phyloP scores from a whole-genome alignment of 2,888 invertebrate species.

The Prosopocoilus inquinatus region DNA sequence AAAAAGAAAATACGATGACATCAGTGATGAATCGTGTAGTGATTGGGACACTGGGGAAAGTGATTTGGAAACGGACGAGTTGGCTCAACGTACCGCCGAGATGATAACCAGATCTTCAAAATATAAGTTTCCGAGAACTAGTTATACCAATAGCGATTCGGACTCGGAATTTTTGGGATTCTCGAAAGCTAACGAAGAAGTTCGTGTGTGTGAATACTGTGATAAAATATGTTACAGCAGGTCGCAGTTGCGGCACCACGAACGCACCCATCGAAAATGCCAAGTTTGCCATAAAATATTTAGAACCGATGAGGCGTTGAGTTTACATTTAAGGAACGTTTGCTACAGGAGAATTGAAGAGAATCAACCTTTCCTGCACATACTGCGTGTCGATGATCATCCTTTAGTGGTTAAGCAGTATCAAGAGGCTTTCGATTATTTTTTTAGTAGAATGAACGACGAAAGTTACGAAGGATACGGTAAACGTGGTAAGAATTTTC shows the following conservation, averaged over 20 bases:
- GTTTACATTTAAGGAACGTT: constrained; percentile 11
- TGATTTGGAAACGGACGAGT: not conserved
- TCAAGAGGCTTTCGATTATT: constrained; percentile 14
- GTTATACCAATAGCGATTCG: constrained; percentile 8
- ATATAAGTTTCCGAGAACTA: constrained; percentile 8
- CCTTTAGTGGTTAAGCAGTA: constrained; percentile 7
- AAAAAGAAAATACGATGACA: constrained; percentile 1
- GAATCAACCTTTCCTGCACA: constrained; percentile 6
- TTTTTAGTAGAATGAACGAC: not conserved
- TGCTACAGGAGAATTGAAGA: constrained; percentile 14
- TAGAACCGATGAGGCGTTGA: constrained; percentile 12
- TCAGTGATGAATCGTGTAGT: constrained; percentile 10
- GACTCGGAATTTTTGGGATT: constrained; percentile 13
- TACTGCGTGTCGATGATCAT: constrained; percentile 14
- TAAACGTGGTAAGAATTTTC: not conserved
- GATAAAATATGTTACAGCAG: constrained; percentile 15
- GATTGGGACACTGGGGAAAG: constrained; percentile 14
- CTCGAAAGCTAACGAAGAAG: not conserved
- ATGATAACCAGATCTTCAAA: constrained; percentile 6
- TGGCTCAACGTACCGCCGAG: not conserved
- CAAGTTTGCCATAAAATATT: constrained; percentile 15
- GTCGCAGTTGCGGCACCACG: constrained; percentile 16
- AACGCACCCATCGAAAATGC: constrained; percentile 19
- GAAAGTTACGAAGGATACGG: not conserved
- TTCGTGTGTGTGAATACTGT: constrained; percentile 12